Conservation (phyloP, 2,888 invertebrate genomes). For the Papilio elwesi region DNA sequence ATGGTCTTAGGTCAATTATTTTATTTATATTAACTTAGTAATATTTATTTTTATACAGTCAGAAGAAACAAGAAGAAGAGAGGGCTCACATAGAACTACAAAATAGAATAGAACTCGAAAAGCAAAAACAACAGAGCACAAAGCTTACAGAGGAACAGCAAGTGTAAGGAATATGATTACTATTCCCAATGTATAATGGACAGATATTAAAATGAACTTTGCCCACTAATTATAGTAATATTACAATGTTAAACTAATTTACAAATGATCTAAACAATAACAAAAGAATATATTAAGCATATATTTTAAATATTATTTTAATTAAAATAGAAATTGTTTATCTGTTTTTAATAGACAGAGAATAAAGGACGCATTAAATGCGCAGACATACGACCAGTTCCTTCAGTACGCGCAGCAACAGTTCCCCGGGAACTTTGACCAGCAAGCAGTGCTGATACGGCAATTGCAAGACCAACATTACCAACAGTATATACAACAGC, state of each 20-base stretch:
- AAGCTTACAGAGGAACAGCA: slow-evolving; percentile 86
- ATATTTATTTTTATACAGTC: slow-evolving; percentile 47
- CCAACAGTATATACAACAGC: slow-evolving; percentile 98
- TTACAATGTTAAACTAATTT: too few species aligned
- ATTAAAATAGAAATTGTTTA: too few species aligned
- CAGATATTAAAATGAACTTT: background rate
- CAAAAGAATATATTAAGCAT: too few species aligned
- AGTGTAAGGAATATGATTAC: slow-evolving; percentile 64
- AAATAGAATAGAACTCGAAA: slow-evolving; percentile 84
- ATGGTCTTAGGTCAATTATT: too few species aligned
- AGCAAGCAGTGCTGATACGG: slow-evolving; percentile 96
- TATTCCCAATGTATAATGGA: background rate
- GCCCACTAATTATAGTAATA: too few species aligned
- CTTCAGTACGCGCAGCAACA: slow-evolving; percentile 97
- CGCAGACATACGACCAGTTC: slow-evolving; percentile 95
- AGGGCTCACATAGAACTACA: slow-evolving; percentile 84
- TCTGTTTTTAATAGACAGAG: slow-evolving; percentile 84
- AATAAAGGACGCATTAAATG: slow-evolving; percentile 98
- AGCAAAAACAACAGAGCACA: slow-evolving; percentile 86
- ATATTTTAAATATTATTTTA: too few species aligned
- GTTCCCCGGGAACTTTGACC: slow-evolving; percentile 91
- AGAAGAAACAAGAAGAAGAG: slow-evolving; percentile 83
- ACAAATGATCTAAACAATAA: too few species aligned
- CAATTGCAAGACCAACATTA: slow-evolving; percentile 99
- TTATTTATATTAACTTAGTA: too few species aligned